These are phyloP conservation scores for Cephus spinipes DNA, from an alignment of 2,888 invertebrate genomes.

Conservation along the genomic window DNA sequence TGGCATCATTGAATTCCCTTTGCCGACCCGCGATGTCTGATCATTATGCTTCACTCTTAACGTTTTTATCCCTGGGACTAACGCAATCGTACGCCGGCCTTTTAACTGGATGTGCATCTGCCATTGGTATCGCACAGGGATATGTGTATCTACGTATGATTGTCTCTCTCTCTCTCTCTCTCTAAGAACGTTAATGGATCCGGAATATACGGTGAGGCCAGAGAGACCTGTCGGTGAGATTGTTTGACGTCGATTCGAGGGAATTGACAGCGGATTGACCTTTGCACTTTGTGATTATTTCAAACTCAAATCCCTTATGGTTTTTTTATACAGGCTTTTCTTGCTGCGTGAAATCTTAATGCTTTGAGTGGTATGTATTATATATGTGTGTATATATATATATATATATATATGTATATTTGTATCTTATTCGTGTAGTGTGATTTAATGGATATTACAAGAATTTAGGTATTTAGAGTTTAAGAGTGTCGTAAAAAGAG, in stretches of 20 bases:
- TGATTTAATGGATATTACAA: not conserved
- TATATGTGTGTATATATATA: not conserved
- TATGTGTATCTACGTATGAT: not conserved
- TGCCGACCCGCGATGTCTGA: not conserved
- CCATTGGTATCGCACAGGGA: not conserved
- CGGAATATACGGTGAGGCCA: not conserved
- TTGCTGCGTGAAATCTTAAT: not conserved
- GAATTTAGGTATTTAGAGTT: not conserved
- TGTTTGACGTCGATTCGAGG: not conserved
- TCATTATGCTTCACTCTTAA: conserved; percentile 6
- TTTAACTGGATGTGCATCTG: conserved; percentile 1
- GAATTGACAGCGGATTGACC: not conserved
- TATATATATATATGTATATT: not conserved
- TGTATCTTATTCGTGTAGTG: not conserved
- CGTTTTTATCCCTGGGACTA: conserved; percentile 5
- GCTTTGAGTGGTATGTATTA: not conserved
- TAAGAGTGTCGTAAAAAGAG: not conserved
- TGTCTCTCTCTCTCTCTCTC: not conserved
- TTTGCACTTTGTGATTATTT: not conserved
- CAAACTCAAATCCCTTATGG: not conserved
- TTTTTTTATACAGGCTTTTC: not conserved
- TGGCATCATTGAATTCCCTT: conserved; percentile 2
- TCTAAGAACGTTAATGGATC: not conserved
- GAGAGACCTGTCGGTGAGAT: not conserved
- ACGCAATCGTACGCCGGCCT: conserved; percentile 3